Evolutionary conservation across 2,888 invertebrate species (phyloP).

Genomic region (Lysandra bellargus): DNA sequence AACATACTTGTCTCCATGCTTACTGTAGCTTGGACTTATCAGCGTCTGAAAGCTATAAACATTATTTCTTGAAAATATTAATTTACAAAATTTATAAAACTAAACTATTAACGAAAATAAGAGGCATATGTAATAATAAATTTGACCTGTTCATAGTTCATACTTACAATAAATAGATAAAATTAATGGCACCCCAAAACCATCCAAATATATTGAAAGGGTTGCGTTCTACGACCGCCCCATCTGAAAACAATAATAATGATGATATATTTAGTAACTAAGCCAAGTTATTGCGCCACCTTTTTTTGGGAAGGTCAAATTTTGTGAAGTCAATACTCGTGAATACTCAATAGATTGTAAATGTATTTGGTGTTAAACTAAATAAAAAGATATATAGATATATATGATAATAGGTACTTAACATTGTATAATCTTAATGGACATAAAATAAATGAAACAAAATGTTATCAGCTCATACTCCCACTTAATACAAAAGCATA

Average conservation of each 20-base stretch:
- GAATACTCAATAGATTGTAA: neutral
- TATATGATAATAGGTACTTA: neutral
- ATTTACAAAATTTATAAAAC: neutral
- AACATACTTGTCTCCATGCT: conserved; percentile 68
- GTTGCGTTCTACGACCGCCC: conserved; percentile 68
- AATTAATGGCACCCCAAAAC: conserved; percentile 78
- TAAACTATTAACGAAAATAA: neutral
- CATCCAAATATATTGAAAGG: conserved; percentile 75
- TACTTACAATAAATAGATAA: conserved; percentile 80
- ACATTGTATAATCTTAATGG: neutral
- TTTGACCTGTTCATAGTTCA: neutral
- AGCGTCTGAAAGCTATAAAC: conserved; percentile 63
- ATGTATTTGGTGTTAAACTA: neutral
- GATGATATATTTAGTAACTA: neutral
- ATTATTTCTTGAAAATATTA: neutral
- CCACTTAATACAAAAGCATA: conserved; percentile 19
- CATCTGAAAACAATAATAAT: conserved; percentile 64
- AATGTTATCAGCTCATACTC: neutral
- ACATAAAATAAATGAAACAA: neutral
- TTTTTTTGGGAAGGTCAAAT: neutral
- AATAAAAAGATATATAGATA: no score
- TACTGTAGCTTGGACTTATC: conserved; percentile 64
- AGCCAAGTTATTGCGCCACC: neutral
- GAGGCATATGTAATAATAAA: neutral
- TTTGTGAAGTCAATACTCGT: neutral